These are phyloP conservation scores for Pelmatolapia mariae DNA, from an alignment of 2,113 vertebrate species.

Conservation along the genomic window DNA sequence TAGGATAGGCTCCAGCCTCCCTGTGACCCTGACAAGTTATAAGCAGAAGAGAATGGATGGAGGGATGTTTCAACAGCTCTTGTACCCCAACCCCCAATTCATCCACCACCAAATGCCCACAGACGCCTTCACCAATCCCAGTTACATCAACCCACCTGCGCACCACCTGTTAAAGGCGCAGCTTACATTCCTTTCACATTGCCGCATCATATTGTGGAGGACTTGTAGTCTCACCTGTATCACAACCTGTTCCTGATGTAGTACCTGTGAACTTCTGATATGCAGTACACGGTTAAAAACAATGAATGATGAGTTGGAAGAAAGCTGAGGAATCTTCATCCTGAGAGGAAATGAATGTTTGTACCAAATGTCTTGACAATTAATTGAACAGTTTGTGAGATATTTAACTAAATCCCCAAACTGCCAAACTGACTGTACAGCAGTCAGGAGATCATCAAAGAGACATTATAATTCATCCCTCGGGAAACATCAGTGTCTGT, in stretches of 20 bases:
- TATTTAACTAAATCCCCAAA: not conserved
- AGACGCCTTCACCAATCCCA: not conserved
- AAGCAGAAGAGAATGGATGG: not conserved
- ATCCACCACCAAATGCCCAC: not conserved
- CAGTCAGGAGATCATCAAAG: not conserved
- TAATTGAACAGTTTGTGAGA: not conserved
- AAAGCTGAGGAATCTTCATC: not conserved
- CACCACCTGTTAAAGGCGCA: not conserved
- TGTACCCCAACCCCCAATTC: fast-evolving
- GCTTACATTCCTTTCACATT: not conserved
- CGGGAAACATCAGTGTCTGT: not conserved
- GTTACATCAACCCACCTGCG: not conserved
- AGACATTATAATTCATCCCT: not conserved
- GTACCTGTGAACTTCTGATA: not conserved
- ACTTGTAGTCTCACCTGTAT: not conserved
- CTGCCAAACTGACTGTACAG: not conserved
- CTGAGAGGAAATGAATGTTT: not conserved
- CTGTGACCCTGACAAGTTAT: not conserved
- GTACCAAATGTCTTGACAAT: not conserved
- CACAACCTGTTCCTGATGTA: not conserved
- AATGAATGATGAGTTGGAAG: not conserved
- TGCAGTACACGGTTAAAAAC: not conserved
- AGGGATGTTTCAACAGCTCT: not conserved
- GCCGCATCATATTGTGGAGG: not conserved
- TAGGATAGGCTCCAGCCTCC: not conserved